Conservation (phyloP, 2,797 vertebrate genomes). For the Masticophis lateralis region DNA sequence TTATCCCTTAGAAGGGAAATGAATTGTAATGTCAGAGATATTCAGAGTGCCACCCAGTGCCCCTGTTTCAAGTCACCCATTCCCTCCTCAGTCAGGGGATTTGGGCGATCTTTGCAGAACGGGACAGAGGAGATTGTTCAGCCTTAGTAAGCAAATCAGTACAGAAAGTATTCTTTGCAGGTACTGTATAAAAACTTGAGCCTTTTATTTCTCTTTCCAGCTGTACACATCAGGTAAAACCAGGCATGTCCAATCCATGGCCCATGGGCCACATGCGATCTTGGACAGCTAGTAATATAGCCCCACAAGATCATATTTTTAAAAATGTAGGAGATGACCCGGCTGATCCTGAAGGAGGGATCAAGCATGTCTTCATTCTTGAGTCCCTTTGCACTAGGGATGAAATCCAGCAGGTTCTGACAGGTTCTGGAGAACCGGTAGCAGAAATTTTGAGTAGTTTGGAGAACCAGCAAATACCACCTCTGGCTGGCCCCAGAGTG, state of each 20-base stretch:
- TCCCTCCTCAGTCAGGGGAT: neutral
- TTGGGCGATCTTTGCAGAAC: neutral
- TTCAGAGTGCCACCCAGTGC: neutral
- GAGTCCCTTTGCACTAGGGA: neutral
- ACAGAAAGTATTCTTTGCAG: neutral
- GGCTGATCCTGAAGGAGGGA: too few species aligned
- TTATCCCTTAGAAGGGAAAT: slow-evolving; percentile 52
- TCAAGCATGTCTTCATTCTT: neutral
- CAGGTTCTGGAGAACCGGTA: too few species aligned
- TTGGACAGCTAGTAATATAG: neutral
- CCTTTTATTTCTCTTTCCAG: neutral
- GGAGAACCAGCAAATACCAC: too few species aligned
- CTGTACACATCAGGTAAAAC: neutral
- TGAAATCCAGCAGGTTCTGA: too few species aligned
- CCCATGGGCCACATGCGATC: neutral
- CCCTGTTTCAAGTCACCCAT: neutral
- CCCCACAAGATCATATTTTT: neutral
- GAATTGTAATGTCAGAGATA: slow-evolving; percentile 36
- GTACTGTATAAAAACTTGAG: neutral
- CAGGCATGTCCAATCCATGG: neutral
- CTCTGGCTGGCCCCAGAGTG: too few species aligned
- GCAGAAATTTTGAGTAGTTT: too few species aligned
- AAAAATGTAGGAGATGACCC: neutral
- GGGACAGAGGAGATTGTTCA: neutral
- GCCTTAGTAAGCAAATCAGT: neutral